Evolutionary conservation across 2,888 invertebrate species (phyloP).

Genomic region (Cheiracanthium punctorium): DNA sequence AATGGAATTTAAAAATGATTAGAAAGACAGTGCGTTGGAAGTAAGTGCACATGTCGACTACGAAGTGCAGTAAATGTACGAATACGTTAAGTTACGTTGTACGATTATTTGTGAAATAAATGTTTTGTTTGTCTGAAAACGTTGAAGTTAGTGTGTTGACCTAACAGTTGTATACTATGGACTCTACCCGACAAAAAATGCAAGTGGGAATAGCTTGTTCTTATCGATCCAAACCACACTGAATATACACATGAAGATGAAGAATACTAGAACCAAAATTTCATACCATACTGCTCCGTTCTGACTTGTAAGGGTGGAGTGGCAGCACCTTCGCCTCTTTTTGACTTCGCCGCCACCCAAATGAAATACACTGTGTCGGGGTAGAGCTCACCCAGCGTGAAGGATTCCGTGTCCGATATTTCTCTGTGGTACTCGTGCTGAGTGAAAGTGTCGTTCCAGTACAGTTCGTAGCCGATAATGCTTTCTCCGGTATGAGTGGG

Average conservation of each 20-base stretch:
- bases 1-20: too few relatives aligned
- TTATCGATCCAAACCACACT: background rate
- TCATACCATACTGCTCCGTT: conserved; percentile 98
- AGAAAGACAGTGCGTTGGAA: too few relatives aligned
- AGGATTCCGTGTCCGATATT: conserved; percentile 86
- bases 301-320: conserved; percentile 94
- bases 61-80: too few relatives aligned
- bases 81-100: too few relatives aligned
- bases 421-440: conserved; percentile 76
- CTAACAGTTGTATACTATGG: too few relatives aligned
- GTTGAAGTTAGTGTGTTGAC: too few relatives aligned
- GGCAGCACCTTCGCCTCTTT: conserved; percentile 94
- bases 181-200: too few relatives aligned
- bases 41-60: too few relatives aligned
- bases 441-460: conserved; percentile 97
- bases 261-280: background rate
- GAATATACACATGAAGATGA: background rate
- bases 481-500: conserved; percentile 94
- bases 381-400: conserved; percentile 91
- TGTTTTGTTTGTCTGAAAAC: too few relatives aligned
- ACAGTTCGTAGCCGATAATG: conserved; percentile 95
- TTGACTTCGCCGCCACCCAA: conserved; percentile 95
- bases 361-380: conserved; percentile 98
- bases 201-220: too few relatives aligned
- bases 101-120: too few relatives aligned